Base-by-base conservation (phyloP, 2,113 vertebrate genomes). In the Cololabis saira region DNA sequence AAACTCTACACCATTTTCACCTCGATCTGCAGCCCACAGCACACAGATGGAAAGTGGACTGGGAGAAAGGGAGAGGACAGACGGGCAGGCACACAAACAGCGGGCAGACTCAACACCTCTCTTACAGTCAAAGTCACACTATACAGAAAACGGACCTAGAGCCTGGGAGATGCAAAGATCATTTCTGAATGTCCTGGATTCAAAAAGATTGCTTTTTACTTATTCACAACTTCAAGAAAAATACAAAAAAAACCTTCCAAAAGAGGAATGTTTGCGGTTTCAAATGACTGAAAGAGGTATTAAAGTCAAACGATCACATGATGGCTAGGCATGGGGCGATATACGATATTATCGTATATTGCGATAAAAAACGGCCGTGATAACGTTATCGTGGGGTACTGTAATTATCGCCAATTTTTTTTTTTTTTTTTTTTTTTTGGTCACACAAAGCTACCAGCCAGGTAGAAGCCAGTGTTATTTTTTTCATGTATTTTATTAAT, bases 1-100 rank as follows among this genome's bases (percentile, higher is more conserved):
- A 86, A n/a, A 76, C 49, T 51, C 69, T 83, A 87, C 92, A 91
- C 85, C 74, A 86, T 94, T 95, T 83, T 94, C 93, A 92, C 89
- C 90, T 88, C 84, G 89, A 92, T 94, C 90, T 94, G 92, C 92
- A 93, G 74, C 90, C 87, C 80, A 74, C 71, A 70, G 68, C 67
- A 80, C 70, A 63, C 71, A 78, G 81, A 83, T 73, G 83, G 87
- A 89, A 84, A 81, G 71, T 88, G 87, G 85, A 74, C 84, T 59
- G 91, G 89, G 71, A 80, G 76, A 69, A 12, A 67, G 67, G 45
- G 63, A 83, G 61, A 81, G 77, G 75, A 82, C 72, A 78, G 78
- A 82, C 62, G 71, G 78, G 74, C 76, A 74, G 81, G 67, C 75
- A 58, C 66, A 71, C 76, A 78, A 80, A 84, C 89, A 82, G 86